A percentile compares a stretch with the other conserved stretches of the same genome.
These are phyloP conservation scores for Ptychochromis oligacanthus DNA, from an alignment of 2,113 vertebrate genomes.

Conservation along the genomic window DNA sequence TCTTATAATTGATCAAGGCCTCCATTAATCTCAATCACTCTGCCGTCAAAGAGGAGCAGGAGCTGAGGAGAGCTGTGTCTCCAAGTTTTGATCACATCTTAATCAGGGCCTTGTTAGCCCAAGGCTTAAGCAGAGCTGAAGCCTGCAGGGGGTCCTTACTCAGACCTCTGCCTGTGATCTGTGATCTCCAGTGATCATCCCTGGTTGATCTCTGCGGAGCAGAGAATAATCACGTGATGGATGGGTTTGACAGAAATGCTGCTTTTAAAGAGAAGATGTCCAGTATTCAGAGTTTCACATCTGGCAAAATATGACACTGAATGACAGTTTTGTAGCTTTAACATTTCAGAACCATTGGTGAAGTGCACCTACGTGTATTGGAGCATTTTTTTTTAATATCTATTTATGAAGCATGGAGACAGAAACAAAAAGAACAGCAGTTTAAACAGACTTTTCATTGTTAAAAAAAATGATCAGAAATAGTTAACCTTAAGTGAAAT, in stretches of 20 bases:
- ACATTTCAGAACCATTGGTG: background rate
- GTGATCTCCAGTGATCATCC: constrained; percentile 15
- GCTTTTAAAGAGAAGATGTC: background rate
- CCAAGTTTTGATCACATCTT: constrained; percentile 62
- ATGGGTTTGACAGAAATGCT: background rate
- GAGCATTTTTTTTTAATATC: too few relatives aligned
- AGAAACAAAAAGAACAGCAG: too few relatives aligned
- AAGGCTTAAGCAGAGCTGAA: constrained; percentile 19
- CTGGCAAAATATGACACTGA: background rate
- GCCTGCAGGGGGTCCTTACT: constrained; percentile 17
- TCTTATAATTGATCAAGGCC: constrained; percentile 62
- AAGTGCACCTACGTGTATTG: too few relatives aligned
- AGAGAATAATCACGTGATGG: background rate
- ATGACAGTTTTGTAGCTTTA: background rate
- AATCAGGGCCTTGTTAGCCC: constrained; percentile 71
- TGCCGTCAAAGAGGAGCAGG: constrained; percentile 33
- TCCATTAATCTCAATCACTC: constrained; percentile 75
- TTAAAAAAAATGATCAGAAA: background rate
- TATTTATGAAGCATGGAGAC: background rate
- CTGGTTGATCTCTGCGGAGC: background rate
- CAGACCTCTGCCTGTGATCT: background rate
- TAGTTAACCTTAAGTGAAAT: background rate
- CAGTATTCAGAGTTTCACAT: background rate
- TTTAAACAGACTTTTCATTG: background rate
- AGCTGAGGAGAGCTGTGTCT: constrained; percentile 62